Evolutionary conservation across 2,797 vertebrate genomes (phyloP).

Genomic region (Hypotaenidia philippensis): DNA sequence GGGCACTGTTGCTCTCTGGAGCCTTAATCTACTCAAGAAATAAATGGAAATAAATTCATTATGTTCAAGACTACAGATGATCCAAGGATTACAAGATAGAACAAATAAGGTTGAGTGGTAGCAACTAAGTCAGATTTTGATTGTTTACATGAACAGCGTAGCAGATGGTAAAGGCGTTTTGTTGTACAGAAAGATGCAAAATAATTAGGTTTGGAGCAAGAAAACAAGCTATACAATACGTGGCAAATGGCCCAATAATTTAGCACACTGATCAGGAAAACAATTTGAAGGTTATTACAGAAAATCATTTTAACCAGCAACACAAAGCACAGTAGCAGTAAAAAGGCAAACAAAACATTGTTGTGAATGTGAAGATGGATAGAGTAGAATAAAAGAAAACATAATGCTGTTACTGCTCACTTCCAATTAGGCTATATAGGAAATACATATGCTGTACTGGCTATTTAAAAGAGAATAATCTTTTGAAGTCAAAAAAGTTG

Average conservation of each 20-base stretch:
- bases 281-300: conserved; percentile 44
- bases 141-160: not conserved
- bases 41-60: not conserved
- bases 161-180: conserved; percentile 33
- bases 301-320: conserved; percentile 52
- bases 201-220: conserved; percentile 51
- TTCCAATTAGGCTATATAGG: not conserved
- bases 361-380: not conserved
- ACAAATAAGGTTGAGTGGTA: not conserved
- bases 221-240: conserved; percentile 39
- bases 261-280: conserved; percentile 55
- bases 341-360: conserved; percentile 52
- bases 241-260: conserved; percentile 64
- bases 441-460: not conserved
- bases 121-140: not conserved
- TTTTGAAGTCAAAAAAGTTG: not conserved
- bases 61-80: not conserved
- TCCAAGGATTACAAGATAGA: not conserved
- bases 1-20: not conserved
- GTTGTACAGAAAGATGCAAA: conserved; percentile 30
- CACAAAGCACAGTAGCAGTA: not conserved
- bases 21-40: not conserved
- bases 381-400: conserved; percentile 43
- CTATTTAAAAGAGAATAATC: not conserved
- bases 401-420: not conserved